Conservation (phyloP, 2,113 vertebrate genomes). For the Colistium nudipinnis region DNA sequence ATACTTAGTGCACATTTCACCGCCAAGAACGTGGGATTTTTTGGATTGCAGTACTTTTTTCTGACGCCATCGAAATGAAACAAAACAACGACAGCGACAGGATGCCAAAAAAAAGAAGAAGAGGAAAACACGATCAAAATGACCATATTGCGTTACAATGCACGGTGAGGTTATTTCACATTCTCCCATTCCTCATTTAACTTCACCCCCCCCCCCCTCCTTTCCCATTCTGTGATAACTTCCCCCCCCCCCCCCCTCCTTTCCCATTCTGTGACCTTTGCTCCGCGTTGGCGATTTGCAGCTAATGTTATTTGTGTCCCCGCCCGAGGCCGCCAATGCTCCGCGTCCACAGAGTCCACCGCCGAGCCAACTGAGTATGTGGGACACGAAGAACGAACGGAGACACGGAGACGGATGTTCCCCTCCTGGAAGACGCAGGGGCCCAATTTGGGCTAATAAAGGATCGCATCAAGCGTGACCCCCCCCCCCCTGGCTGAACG, state of each 20-base stretch:
- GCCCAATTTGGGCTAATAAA: slow-evolving; percentile 79
- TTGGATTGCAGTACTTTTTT: too few relatives aligned
- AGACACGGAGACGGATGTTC: slow-evolving; percentile 75
- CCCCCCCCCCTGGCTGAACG: slow-evolving; percentile 61
- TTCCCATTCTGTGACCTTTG: slow-evolving; percentile 59
- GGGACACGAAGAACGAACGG: slow-evolving; percentile 72
- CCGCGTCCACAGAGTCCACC: slow-evolving; percentile 56
- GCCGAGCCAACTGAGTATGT: slow-evolving; percentile 66
- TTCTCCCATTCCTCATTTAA: not conserved
- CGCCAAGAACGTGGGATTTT: too few relatives aligned
- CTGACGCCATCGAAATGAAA: too few relatives aligned
- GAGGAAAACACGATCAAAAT: too few relatives aligned
- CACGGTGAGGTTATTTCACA: slow-evolving; percentile 1
- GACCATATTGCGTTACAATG: too few relatives aligned
- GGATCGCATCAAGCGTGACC: slow-evolving; percentile 71
- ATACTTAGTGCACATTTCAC: too few relatives aligned
- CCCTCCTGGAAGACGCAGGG: slow-evolving; percentile 63
- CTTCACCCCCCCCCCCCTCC: too few relatives aligned
- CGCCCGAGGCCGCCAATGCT: slow-evolving; percentile 59
- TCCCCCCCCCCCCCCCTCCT: too few relatives aligned
- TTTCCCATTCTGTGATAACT: slow-evolving; percentile 51
- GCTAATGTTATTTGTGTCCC: slow-evolving; percentile 73
- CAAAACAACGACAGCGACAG: too few relatives aligned
- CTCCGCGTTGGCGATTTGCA: slow-evolving; percentile 60
- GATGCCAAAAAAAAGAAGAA: too few relatives aligned